phyloP scores from a whole-genome alignment of 2,888 invertebrate species.

The Caenorhabditis drosophilae region DNA sequence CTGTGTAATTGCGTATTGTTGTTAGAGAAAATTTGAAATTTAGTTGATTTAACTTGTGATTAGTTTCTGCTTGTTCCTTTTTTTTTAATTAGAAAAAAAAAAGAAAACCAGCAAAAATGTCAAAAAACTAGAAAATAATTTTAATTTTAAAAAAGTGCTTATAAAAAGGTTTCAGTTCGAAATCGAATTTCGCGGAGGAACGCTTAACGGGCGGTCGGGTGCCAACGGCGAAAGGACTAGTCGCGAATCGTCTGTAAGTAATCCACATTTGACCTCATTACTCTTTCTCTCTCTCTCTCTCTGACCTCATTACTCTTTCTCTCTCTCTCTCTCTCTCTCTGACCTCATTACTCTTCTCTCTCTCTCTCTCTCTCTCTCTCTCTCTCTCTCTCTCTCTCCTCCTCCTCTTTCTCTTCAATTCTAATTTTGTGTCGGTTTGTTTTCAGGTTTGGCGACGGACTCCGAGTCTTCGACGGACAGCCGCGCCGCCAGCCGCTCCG shows the following conservation, averaged over 20 bases:
- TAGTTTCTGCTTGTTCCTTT: not conserved
- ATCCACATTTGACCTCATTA: not conserved
- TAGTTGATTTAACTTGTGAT: too few relatives aligned
- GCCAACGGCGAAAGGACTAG: conserved; percentile 55
- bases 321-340: too few relatives aligned
- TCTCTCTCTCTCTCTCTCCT: too few relatives aligned
- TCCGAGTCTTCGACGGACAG: conserved; percentile 58
- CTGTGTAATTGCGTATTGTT: too few relatives aligned
- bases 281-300: too few relatives aligned
- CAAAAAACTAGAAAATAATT: not conserved
- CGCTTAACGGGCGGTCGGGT: conserved; percentile 53
- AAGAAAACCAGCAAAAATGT: not conserved
- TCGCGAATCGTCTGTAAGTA: conserved; percentile 58
- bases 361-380: too few relatives aligned
- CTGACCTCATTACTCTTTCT: too few relatives aligned
- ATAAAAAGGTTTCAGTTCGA: conserved; percentile 72
- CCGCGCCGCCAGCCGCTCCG: conserved; percentile 49
- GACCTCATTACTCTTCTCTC: too few relatives aligned
- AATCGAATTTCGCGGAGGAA: conserved; percentile 72
- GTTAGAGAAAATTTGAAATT: too few relatives aligned
- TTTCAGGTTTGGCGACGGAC: conserved; percentile 62
- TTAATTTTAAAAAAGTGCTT: too few relatives aligned
- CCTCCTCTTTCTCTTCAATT: too few relatives aligned
- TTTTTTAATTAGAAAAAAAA: not conserved
- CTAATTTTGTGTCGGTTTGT: not conserved